These are phyloP conservation scores for Coenonympha arcania DNA, from an alignment of 2,888 invertebrate genomes.

Conservation along the genomic window DNA sequence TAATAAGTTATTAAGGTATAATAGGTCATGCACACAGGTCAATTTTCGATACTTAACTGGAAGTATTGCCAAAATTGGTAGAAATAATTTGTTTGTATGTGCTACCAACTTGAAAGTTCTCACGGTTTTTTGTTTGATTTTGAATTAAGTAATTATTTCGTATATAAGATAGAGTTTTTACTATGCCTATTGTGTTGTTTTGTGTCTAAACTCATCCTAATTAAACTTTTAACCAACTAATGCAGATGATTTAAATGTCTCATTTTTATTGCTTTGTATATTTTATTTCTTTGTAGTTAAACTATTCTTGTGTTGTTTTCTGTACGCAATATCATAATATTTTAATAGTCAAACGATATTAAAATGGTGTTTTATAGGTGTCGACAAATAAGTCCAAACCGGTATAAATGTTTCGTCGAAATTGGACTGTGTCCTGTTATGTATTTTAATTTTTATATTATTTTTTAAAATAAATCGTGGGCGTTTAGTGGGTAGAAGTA, in stretches of 20 bases:
- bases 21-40: too few species aligned
- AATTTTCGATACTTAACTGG: too few species aligned
- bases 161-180: not conserved
- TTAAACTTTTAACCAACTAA: not conserved
- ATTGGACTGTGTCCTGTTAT: slow-evolving; percentile 10
- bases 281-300: too few species aligned
- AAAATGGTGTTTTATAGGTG: slow-evolving; percentile 7
- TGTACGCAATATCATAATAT: too few species aligned
- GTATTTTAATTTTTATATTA: not conserved
- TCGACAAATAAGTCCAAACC: slow-evolving; percentile 11
- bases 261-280: not conserved
- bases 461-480: not conserved
- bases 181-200: not conserved
- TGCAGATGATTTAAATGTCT: not conserved
- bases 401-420: slow-evolving; percentile 9
- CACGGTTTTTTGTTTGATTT: not conserved
- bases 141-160: not conserved
- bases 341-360: too few species aligned
- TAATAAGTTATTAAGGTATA: too few species aligned
- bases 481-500: slow-evolving; percentile 12
- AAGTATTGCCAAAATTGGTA: too few species aligned
- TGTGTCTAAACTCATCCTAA: not conserved
- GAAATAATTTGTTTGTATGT: too few species aligned
- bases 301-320: not conserved
- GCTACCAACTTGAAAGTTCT: not conserved